These are phyloP conservation scores for Coregonus ussuriensis DNA, from an alignment of 2,797 vertebrate species.

Conservation along the genomic window DNA sequence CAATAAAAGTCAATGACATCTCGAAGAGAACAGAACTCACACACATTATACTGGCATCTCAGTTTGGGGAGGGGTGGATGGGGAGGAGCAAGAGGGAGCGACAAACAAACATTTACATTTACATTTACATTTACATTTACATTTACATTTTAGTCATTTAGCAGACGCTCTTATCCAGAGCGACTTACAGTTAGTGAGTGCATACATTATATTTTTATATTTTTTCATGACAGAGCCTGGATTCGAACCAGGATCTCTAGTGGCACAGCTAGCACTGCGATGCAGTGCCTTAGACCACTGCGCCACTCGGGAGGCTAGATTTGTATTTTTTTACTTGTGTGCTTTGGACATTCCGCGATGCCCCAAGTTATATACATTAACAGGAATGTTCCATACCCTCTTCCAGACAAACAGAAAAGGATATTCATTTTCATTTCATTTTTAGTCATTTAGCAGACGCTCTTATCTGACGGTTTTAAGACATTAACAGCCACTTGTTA, in stretches of 20 bases:
- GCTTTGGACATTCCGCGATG: constrained; percentile 62
- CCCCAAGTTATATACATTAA: constrained; percentile 62
- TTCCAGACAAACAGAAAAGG: constrained; percentile 58
- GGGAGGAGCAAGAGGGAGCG: constrained; percentile 13
- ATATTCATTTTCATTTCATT: too few species aligned
- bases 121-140: too few species aligned
- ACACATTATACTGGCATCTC: constrained; percentile 44
- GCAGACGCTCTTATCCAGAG: too few species aligned
- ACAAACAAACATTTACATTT: constrained; percentile 41
- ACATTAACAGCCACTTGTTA: constrained; percentile 50
- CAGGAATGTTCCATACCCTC: constrained; percentile 58
- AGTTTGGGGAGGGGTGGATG: constrained; percentile 18
- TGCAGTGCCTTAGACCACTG: too few species aligned
- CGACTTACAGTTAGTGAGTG: too few species aligned
- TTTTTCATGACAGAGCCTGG: too few species aligned
- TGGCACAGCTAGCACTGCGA: too few species aligned
- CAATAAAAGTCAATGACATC: constrained; percentile 33
- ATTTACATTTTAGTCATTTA: too few species aligned
- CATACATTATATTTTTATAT: too few species aligned
- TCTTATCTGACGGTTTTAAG: constrained; percentile 63
- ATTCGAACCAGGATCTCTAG: too few species aligned
- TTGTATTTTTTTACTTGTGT: constrained; percentile 51
- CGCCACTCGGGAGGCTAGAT: background rate
- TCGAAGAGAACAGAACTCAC: constrained; percentile 46
- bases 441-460: too few species aligned